Conservation (phyloP, 1,140 invertebrate species). For the Drosophila dunni region DNA sequence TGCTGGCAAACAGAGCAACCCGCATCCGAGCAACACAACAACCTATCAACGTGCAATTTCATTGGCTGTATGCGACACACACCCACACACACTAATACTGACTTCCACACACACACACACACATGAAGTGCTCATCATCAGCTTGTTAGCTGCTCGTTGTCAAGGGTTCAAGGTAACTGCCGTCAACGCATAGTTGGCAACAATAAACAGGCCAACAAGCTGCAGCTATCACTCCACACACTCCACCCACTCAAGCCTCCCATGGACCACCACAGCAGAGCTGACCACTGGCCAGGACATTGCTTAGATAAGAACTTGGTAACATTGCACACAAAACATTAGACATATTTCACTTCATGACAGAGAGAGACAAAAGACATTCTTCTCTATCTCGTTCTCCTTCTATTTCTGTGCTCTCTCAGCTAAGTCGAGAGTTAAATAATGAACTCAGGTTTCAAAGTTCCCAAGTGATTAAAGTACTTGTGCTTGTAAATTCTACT, state of each 20-base stretch:
- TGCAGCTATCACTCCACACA: conserved; percentile 16
- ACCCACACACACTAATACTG: conserved; percentile 5
- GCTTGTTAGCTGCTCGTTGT: conserved; percentile 48
- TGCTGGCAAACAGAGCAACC: conserved; percentile 26
- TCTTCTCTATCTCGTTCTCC: too few relatives aligned
- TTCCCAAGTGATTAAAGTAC: conserved; percentile 26
- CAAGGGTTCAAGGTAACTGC: conserved; percentile 29
- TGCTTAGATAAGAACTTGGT: conserved; percentile 22
- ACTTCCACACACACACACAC: neutral
- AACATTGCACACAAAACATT: conserved; percentile 23
- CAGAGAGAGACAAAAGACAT: too few relatives aligned
- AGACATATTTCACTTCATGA: conserved; percentile 16
- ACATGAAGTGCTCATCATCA: conserved; percentile 45
- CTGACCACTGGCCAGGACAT: conserved; percentile 24
- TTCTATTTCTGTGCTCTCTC: conserved; percentile 10
- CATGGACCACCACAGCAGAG: conserved; percentile 22
- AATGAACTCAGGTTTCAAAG: conserved; percentile 9
- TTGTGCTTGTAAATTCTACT: neutral
- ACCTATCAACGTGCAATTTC: conserved; percentile 38
- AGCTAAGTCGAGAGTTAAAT: conserved; percentile 14
- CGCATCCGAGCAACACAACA: conserved; percentile 3
- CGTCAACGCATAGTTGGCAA: conserved; percentile 49
- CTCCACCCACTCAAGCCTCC: neutral
- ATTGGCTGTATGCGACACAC: conserved; percentile 9
- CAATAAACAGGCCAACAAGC: conserved; percentile 39